Evolutionary conservation across 2,888 invertebrate genomes (phyloP), one percentile per base, ranked within the genome.

Genomic region (Bugula neritina): DNA sequence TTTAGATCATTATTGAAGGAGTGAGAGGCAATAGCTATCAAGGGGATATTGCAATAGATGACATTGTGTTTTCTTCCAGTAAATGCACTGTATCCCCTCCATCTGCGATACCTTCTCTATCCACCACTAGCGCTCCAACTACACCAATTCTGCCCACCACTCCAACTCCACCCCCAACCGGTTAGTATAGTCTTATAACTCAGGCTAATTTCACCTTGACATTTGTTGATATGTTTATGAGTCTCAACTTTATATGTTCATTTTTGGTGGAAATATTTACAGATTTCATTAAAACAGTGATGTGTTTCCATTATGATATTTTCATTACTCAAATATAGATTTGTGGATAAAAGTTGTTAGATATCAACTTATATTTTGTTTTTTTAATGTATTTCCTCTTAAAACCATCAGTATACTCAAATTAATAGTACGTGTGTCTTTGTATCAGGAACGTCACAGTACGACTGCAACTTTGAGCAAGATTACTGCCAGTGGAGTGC

Each of bases 381-480:
- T n/a, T n/a, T n/a, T n/a, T n/a, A n/a, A n/a, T n/a, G n/a, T n/a
- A 3, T 75, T 74, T 17, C 73, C 71, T 25, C 27, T 29, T 31
- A 27, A 13, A 63, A 27, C 10, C 31, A 31, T 63, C 21, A 25
- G 17, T 43, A 43, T 5, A 43, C 17, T 43, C 17, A 43, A 10
- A 43, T 43, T 5, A 43, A 5, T 43, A 17, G 5, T 17, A 43
- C 17, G 43, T 43, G 43, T 10, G 10, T 43, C 10, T 43, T 17
- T 43, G 17, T 43, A 10, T 2, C 70, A 70, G 70, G 52, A 10
- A 25, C 52, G 10, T 43, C 70, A 2, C 21, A 23, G 35, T 63
- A 55, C 58, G 80, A 81, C 75, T 82, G 82, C 73, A 76, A 76
- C 71, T 82, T 82, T 79, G 81, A 81, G 73, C 70, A 69, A 13